phyloP scores from a whole-genome alignment of 37 sponge, comb jelly and placozoan species.

The Ephydatia muelleri region DNA sequence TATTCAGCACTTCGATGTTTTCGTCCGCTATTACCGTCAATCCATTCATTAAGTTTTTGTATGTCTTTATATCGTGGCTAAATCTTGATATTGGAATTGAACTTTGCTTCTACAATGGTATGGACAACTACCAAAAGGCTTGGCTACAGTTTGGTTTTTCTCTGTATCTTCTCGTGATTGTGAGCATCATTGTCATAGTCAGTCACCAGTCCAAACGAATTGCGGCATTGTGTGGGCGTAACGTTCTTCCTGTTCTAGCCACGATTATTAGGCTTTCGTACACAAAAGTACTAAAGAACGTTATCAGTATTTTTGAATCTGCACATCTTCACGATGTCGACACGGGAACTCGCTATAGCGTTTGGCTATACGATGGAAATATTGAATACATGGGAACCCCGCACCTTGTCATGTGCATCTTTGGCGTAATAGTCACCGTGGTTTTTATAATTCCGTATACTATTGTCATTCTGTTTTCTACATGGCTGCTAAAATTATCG shows the following conservation, averaged over 20 bases:
- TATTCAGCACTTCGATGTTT: background rate
- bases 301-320: background rate
- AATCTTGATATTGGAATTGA: background rate
- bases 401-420: background rate
- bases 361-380: background rate
- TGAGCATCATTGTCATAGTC: background rate
- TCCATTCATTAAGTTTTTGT: background rate
- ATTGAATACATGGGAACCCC: background rate
- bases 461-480: background rate
- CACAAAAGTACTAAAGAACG: background rate
- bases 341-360: background rate
- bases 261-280: conserved; percentile 2
- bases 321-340: background rate
- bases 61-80: background rate
- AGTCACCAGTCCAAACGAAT: background rate
- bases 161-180: background rate
- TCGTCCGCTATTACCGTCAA: background rate
- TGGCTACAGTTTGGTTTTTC: conserved; percentile 12
- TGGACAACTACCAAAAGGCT: conserved; percentile 3
- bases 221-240: background rate
- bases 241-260: background rate
- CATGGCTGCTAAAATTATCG: background rate
- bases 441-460: background rate
- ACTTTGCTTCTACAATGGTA: background rate
- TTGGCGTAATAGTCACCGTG: background rate